Conservation (phyloP, 2,888 invertebrate genomes). For the Aphodius granarius region DNA sequence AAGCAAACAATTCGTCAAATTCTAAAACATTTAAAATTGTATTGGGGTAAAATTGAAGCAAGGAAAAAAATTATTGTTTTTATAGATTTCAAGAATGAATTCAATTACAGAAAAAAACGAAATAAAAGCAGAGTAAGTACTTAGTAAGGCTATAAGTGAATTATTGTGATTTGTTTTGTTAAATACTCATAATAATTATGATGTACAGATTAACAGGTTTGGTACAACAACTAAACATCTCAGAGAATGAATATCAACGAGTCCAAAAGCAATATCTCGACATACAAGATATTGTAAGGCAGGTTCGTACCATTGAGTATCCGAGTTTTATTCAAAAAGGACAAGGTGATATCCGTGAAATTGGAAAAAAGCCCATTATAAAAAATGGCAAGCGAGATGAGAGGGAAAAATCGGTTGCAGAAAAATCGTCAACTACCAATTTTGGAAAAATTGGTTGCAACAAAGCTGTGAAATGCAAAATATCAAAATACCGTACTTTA, state of each 20-base stretch:
- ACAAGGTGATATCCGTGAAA: not conserved
- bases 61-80: too few species aligned
- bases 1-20: too few species aligned
- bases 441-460: not conserved
- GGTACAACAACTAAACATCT: constrained; percentile 3
- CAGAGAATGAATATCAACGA: constrained; percentile 13
- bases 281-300: constrained; percentile 10
- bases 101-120: not conserved
- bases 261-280: constrained; percentile 7
- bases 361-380: not conserved
- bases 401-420: not conserved
- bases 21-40: too few species aligned
- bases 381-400: not conserved
- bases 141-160: too few species aligned
- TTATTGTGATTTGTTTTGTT: too few species aligned
- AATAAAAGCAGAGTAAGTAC: not conserved
- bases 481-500: constrained; percentile 5
- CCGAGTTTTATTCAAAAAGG: not conserved
- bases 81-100: too few species aligned
- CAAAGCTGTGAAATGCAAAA: constrained; percentile 16
- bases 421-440: not conserved
- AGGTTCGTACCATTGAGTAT: not conserved
- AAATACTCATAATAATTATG: not conserved
- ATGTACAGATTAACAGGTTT: constrained; percentile 14
- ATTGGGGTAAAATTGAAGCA: too few species aligned